phyloP scores from a whole-genome alignment of 2,113 vertebrate species.

The Oreotrochilus melanogaster region DNA sequence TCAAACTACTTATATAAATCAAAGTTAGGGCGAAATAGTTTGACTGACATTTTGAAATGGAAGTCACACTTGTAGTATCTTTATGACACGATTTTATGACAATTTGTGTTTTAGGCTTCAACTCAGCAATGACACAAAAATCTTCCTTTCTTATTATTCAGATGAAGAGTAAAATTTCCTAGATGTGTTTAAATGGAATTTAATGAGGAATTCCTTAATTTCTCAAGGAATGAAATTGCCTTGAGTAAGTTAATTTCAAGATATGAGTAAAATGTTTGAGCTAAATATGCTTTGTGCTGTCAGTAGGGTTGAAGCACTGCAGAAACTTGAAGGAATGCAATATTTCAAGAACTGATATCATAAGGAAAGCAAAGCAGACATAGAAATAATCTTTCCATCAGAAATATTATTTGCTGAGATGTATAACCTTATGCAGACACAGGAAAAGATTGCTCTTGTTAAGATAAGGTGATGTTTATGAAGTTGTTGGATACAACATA shows the following conservation, averaged over 20 bases:
- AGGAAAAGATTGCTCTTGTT: not conserved
- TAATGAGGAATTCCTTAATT: too few species aligned
- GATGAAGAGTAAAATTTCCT: constrained; percentile 24
- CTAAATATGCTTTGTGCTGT: constrained; percentile 10
- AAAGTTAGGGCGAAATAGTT: not conserved
- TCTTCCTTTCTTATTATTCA: not conserved
- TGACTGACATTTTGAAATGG: constrained; percentile 11
- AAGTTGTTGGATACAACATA: not conserved
- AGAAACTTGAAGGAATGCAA: not conserved
- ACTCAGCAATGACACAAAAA: not conserved
- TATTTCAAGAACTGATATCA: constrained; percentile 32
- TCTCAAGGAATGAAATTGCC: constrained; percentile 8
- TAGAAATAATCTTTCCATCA: constrained; percentile 13
- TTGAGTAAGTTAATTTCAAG: constrained; percentile 45
- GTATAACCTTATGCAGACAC: not conserved
- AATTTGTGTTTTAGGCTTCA: not conserved
- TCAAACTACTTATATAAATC: not conserved
- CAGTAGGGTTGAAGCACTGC: not conserved
- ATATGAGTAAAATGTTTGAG: not conserved
- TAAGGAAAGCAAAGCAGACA: constrained; percentile 34
- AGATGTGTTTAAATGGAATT: constrained; percentile 5
- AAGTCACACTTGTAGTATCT: not conserved
- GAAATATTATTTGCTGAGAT: constrained; percentile 22
- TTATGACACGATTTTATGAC: not conserved
- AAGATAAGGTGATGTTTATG: not conserved